phyloP scores from a whole-genome alignment of 2,113 vertebrate genomes.

The Chunga burmeisteri region DNA sequence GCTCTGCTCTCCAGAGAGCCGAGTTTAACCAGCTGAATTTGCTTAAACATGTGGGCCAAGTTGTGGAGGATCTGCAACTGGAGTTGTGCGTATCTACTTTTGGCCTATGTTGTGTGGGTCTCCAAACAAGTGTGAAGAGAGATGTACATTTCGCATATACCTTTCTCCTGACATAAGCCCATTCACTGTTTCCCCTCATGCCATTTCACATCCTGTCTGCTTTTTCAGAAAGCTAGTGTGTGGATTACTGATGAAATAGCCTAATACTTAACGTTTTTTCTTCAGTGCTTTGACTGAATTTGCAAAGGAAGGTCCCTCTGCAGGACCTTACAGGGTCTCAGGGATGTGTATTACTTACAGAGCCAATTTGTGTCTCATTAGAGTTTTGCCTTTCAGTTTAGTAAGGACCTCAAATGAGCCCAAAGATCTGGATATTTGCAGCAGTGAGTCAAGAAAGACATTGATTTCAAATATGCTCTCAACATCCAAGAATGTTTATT shows the following conservation, averaged over 20 bases:
- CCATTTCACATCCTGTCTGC: neutral
- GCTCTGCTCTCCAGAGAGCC: neutral
- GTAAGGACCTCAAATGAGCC: neutral
- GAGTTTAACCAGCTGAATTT: neutral
- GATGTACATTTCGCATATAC: accelerated
- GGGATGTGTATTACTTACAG: neutral
- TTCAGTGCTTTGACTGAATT: neutral
- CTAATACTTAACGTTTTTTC: neutral
- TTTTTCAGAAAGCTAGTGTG: neutral
- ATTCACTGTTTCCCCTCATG: neutral
- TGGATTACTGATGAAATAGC: neutral
- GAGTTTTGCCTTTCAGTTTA: neutral
- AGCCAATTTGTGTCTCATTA: neutral
- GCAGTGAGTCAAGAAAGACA: neutral
- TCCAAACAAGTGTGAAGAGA: neutral
- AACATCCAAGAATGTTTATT: constrained; percentile 13
- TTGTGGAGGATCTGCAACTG: neutral
- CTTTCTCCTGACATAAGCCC: neutral
- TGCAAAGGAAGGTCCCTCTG: neutral
- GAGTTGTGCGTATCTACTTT: too few species aligned
- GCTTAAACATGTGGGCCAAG: neutral
- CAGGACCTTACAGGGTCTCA: neutral
- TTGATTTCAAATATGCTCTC: constrained; percentile 34
- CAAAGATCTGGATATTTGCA: neutral
- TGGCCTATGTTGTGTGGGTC: neutral